A percentile compares a stretch with the other conserved stretches of the same genome.
Evolutionary conservation across 37 sponge, comb jelly and placozoan species (phyloP).

Genomic region (Crambe crambe): DNA sequence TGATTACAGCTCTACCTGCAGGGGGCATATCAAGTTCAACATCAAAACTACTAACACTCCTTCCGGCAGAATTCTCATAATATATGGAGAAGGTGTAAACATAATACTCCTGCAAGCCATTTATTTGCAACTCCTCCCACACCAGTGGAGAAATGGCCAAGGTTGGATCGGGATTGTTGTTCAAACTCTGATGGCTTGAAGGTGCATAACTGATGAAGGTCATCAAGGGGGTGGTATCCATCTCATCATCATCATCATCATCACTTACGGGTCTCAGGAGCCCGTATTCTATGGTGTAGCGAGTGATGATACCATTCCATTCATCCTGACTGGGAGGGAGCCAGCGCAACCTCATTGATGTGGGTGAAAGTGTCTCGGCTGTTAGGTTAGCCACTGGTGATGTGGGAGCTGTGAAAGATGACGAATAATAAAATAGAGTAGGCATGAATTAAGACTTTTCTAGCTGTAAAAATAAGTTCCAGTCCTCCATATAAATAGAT

Average conservation of each 20-base stretch:
- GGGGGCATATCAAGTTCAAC: not conserved
- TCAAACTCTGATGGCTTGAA: not conserved
- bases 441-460: too few species aligned
- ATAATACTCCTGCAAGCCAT: constrained; percentile 4
- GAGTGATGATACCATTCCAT: constrained; percentile 9
- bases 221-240: not conserved
- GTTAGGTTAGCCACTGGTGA: too few species aligned
- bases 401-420: too few species aligned
- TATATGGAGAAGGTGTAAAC: not conserved
- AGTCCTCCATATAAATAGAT: too few species aligned
- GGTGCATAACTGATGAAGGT: not conserved
- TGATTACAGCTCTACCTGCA: constrained; percentile 3
- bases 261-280: too few species aligned
- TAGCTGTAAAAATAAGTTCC: too few species aligned
- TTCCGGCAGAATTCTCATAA: not conserved
- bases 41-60: not conserved
- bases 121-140: not conserved
- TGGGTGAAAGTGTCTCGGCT: too few species aligned
- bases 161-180: not conserved
- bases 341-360: not conserved
- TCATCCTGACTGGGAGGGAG: not conserved
- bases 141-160: not conserved
- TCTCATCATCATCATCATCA: too few species aligned
- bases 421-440: too few species aligned
- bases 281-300: constrained; percentile 4